phyloP scores from a whole-genome alignment of 2,888 invertebrate genomes.

The Parnassius smintheus region DNA sequence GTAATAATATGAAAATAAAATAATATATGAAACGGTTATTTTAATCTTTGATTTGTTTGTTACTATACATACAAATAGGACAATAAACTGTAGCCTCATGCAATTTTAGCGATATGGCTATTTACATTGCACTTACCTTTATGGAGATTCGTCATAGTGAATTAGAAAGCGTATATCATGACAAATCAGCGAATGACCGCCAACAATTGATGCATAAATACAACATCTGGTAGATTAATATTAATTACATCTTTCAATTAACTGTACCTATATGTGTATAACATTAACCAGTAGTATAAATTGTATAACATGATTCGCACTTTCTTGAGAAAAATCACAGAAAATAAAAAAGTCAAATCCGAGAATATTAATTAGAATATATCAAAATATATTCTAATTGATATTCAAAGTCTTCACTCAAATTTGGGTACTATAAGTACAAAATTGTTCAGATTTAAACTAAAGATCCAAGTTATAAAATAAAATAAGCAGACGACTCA shows the following conservation, averaged over 20 bases:
- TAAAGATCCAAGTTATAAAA: background rate
- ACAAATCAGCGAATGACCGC: slow-evolving; percentile 36
- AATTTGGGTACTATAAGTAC: no score
- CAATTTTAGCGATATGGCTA: slow-evolving; percentile 40
- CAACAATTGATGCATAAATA: no score
- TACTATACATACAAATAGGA: background rate
- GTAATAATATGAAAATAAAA: no score
- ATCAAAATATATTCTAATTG: no score
- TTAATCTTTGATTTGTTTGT: no score
- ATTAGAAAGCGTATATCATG: slow-evolving; percentile 69
- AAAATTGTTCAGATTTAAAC: background rate
- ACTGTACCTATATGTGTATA: background rate
- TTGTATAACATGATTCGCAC: background rate
- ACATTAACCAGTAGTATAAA: background rate
- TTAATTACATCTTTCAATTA: background rate
- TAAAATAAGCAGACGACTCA: slow-evolving; percentile 18
- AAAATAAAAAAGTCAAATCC: no score
- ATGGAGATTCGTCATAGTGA: slow-evolving; percentile 69
- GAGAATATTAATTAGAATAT: no score
- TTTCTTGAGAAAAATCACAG: no score
- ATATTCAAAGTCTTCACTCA: no score
- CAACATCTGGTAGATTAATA: background rate
- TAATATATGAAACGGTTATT: no score
- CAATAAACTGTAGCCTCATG: background rate
- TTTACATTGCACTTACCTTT: slow-evolving; percentile 37